Base-by-base conservation (phyloP, 2,888 invertebrate genomes). In the Rhingia campestris region DNA sequence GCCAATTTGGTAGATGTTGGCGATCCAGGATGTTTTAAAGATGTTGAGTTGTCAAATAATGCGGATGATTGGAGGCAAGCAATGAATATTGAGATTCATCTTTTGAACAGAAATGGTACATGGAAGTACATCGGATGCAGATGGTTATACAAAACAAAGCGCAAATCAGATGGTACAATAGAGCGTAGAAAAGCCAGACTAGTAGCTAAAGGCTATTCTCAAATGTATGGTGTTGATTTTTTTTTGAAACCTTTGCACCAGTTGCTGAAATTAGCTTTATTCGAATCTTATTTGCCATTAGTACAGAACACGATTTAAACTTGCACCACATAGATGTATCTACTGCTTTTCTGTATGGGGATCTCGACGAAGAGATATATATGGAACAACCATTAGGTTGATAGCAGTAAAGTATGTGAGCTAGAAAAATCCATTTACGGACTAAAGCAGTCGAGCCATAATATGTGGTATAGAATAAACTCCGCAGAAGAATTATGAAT, bases 381-480 rank as follows among this genome's bases (percentile, higher is more conserved):
- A 76, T 76, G 76, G 32, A 63, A n/a, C 53, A 53, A 39, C 76
- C 76, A 7, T 61, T 73, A 49, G 66, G 54, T 14, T 45, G 32
- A 61, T 39, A 63, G 14, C 66, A 53, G 45, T 6, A 67, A 66
- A 32, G 86, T 86, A 0, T 87, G 74, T 63, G 49, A 66, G 35
- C 45, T 86, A 3, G 41, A 73, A 6, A 86, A 81, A 43, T 72
- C 80, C 35, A 33, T 86, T 9, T 86, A 86, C 49, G 80, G 81
- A 0, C 32, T 87, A 4, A 87, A 87, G 41, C 86, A 86, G 75
- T 66, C 84, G 7, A 47, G 61, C 14, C 47, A 47, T 35, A 14
- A 61, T n/a, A n/a, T n/a, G 14, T 61, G 47, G 61, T 35, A 61
- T 9, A 49, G n/a, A n/a, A n/a, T n/a, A n/a, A n/a, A n/a, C n/a